Evolutionary conservation across 2,888 invertebrate species (phyloP).

Genomic region (Cyclophora albipunctata): DNA sequence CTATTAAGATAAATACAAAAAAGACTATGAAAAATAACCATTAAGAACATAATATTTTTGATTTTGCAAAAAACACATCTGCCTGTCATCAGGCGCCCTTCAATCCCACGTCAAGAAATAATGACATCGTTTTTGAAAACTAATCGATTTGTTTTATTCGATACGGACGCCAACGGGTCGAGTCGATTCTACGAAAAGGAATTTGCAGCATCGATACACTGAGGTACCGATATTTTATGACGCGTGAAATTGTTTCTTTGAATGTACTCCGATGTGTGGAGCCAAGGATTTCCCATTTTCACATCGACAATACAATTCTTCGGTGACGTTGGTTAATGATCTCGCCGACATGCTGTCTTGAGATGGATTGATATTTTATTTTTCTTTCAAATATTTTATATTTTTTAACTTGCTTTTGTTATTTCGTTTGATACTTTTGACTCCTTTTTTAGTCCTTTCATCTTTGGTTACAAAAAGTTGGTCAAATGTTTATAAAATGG

Average conservation of each 20-base stretch:
- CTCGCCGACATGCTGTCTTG: conserved; percentile 42
- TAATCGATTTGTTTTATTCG: conserved; percentile 72
- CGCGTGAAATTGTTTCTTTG: conserved; percentile 70
- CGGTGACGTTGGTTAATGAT: conserved; percentile 58
- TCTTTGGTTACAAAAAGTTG: too few relatives aligned
- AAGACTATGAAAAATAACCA: too few relatives aligned
- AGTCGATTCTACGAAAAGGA: conserved; percentile 46
- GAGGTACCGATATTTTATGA: conserved; percentile 58
- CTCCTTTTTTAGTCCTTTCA: too few relatives aligned
- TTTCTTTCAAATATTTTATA: conserved; percentile 1
- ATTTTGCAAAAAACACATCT: conserved; percentile 34
- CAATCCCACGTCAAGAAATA: conserved; percentile 55
- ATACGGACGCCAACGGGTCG: conserved; percentile 55
- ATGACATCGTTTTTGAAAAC: conserved; percentile 64
- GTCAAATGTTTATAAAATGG: too few relatives aligned
- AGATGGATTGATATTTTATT: conserved; percentile 22
- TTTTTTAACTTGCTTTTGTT: neutral
- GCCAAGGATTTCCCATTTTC: conserved; percentile 65
- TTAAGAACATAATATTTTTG: too few relatives aligned
- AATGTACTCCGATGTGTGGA: conserved; percentile 45
- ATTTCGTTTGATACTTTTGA: too few relatives aligned
- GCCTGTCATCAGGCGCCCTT: conserved; percentile 42
- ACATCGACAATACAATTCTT: conserved; percentile 57
- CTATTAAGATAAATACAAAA: too few relatives aligned
- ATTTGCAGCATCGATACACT: conserved; percentile 24